Percentiles rank a stretch among this genome's conserved stretches.
phyloP scores from a whole-genome alignment of 2,888 invertebrate genomes.

The Liodrosophila aerea region DNA sequence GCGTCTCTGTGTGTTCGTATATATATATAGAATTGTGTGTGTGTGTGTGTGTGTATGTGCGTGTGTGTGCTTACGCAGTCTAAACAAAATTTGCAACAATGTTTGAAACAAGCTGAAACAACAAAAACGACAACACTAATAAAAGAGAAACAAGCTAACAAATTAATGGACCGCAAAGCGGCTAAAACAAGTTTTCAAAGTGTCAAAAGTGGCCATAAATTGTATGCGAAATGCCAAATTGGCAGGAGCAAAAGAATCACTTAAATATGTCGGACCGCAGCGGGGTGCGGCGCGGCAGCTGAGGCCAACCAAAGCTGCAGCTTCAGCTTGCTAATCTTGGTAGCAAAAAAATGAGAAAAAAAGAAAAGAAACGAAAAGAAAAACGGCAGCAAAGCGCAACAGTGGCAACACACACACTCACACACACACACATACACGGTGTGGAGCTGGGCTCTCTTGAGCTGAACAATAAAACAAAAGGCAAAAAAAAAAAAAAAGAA shows the following conservation, averaged over 20 bases:
- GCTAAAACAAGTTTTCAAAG: constrained; percentile 67
- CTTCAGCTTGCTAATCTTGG: constrained; percentile 62
- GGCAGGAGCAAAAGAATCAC: constrained; percentile 74
- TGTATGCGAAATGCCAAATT: constrained; percentile 47
- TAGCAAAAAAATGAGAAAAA: constrained; percentile 48
- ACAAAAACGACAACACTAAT: constrained; percentile 20
- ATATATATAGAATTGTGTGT: constrained; percentile 11
- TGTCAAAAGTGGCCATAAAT: constrained; percentile 70
- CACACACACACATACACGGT: constrained; percentile 48
- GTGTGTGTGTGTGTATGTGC: constrained; percentile 17
- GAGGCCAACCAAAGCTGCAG: not conserved
- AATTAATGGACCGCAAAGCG: constrained; percentile 68
- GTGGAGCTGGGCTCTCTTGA: constrained; percentile 32
- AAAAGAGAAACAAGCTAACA: constrained; percentile 19
- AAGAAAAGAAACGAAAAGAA: constrained; percentile 28
- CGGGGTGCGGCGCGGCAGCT: constrained; percentile 13
- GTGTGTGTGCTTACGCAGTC: constrained; percentile 29
- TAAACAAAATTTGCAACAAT: constrained; percentile 48
- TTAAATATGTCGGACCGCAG: constrained; percentile 41
- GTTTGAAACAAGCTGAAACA: constrained; percentile 28
- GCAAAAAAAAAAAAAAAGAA: constrained; percentile 57
- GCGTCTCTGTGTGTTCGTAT: constrained; percentile 13
- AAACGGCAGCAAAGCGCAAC: constrained; percentile 65
- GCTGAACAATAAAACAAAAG: constrained; percentile 5
- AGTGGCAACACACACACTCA: constrained; percentile 53